phyloP scores from a whole-genome alignment of 2,797 vertebrate species.

The Helarctos malayanus region DNA sequence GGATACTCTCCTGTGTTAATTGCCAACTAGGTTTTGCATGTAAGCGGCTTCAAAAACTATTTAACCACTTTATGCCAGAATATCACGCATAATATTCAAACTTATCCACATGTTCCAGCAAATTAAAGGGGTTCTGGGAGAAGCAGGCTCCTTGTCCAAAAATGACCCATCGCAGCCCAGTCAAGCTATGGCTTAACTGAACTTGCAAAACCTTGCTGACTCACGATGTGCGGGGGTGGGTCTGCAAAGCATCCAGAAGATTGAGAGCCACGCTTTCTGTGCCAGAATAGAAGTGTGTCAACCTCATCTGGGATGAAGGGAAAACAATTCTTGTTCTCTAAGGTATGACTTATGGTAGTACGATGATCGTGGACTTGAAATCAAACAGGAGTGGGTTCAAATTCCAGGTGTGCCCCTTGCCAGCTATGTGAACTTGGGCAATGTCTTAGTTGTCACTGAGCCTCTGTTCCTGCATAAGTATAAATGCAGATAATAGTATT shows the following conservation, averaged over 20 bases:
- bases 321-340: neutral
- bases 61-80: neutral
- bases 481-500: neutral
- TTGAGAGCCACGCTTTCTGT: fast-evolving
- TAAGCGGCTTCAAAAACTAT: neutral
- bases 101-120: neutral
- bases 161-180: no score
- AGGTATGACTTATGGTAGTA: fast-evolving
- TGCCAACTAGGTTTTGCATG: neutral
- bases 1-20: neutral
- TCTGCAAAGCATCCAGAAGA: no score
- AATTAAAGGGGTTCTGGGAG: neutral
- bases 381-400: neutral
- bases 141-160: neutral
- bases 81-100: neutral
- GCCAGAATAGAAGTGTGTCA: neutral
- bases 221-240: fast-evolving
- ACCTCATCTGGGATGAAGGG: neutral
- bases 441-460: neutral
- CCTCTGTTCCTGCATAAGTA: neutral
- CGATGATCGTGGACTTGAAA: neutral
- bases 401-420: neutral
- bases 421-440: neutral
- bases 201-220: neutral
- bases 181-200: neutral